A percentile compares a stretch with the other conserved stretches of the same genome.
These are phyloP conservation scores for Porites evermanni DNA, from an alignment of 92 coral and sea anemone genomes.

Conservation along the genomic window DNA sequence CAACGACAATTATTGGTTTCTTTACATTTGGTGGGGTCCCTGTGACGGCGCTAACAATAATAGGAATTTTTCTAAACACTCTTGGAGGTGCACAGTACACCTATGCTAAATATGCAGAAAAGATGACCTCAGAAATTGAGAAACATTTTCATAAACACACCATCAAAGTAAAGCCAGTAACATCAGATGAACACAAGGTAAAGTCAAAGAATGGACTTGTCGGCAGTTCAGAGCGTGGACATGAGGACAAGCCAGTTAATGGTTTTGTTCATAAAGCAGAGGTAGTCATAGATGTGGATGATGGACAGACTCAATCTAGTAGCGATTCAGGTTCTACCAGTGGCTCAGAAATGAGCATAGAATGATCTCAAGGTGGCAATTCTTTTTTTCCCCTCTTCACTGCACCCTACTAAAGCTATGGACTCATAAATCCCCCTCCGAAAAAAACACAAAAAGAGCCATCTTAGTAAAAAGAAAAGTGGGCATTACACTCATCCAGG, in stretches of 20 bases:
- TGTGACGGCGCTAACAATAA: constrained; percentile 60
- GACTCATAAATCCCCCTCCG: too few species aligned
- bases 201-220: constrained; percentile 1
- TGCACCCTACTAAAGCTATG: too few species aligned
- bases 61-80: constrained; percentile 85
- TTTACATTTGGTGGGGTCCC: constrained; percentile 97
- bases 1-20: constrained; percentile 92
- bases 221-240: neutral
- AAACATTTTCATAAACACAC: constrained; percentile 67
- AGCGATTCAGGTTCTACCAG: neutral
- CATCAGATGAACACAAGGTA: neutral
- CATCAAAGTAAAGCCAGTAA: constrained; percentile 11
- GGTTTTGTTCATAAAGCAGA: neutral
- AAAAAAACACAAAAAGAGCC: too few species aligned
- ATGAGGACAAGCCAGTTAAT: neutral
- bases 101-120: constrained; percentile 87
- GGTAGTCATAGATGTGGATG: neutral
- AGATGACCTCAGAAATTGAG: constrained; percentile 64
- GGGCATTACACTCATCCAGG: too few species aligned
- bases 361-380: neutral
- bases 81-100: constrained; percentile 80
- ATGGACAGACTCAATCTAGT: neutral
- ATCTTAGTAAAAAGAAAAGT: too few species aligned
- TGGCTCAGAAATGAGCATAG: constrained; percentile 6
- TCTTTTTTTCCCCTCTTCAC: too few species aligned